phyloP scores from a whole-genome alignment of 1,140 invertebrate species.

The Saccostrea echinata region DNA sequence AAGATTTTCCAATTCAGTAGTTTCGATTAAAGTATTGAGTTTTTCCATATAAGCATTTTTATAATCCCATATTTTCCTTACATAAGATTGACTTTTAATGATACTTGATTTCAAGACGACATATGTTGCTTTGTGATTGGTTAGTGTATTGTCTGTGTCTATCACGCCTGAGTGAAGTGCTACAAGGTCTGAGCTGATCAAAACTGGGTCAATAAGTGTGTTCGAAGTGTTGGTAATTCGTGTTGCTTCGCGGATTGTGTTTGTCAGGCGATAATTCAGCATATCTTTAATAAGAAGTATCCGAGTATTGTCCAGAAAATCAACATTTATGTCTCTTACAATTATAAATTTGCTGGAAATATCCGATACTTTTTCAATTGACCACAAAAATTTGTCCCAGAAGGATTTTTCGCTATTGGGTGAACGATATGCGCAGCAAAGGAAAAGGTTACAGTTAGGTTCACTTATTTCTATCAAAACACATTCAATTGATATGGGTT shows the following conservation, averaged over 20 bases:
- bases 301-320: background rate
- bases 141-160: background rate
- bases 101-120: background rate
- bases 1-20: background rate
- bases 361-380: too few relatives aligned
- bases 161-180: background rate
- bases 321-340: background rate
- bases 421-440: background rate
- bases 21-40: background rate
- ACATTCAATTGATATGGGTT: background rate
- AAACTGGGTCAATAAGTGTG: background rate
- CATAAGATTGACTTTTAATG: background rate
- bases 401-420: too few relatives aligned
- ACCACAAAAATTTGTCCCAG: too few relatives aligned
- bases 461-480: background rate
- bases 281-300: background rate
- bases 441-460: background rate
- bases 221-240: background rate
- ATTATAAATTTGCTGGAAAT: too few relatives aligned
- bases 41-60: background rate
- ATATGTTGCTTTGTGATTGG: background rate
- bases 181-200: background rate
- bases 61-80: background rate
- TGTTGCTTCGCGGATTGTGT: background rate
- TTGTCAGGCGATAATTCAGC: background rate